A percentile compares a stretch with the other conserved stretches of the same genome.
phyloP scores from a whole-genome alignment of 2,797 vertebrate species.

The Coilia nasus region DNA sequence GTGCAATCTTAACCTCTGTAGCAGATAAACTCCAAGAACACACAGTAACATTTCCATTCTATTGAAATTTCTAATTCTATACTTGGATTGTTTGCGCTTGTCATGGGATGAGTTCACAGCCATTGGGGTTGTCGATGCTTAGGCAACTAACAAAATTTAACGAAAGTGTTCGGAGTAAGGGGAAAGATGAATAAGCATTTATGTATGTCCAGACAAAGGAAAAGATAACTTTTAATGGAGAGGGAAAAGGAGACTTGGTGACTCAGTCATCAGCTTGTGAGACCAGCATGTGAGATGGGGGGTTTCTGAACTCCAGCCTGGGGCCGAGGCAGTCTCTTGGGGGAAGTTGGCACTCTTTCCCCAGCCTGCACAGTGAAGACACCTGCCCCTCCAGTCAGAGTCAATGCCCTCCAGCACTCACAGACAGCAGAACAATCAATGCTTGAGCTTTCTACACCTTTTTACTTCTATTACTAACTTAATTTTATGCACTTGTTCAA shows the following conservation, averaged over 20 bases:
- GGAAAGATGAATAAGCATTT: constrained; percentile 16
- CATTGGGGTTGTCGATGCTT: neutral
- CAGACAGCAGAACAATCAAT: constrained; percentile 13
- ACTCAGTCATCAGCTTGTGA: neutral
- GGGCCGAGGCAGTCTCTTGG: neutral
- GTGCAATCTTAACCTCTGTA: constrained; percentile 66
- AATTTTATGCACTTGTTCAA: constrained; percentile 71
- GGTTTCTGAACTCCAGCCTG: neutral
- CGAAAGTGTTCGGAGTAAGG: neutral
- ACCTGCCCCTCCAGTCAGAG: constrained; percentile 16
- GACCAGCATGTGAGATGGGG: constrained; percentile 15
- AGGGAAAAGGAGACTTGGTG: neutral
- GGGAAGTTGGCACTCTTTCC: neutral
- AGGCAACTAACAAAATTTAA: neutral
- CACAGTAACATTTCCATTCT: constrained; percentile 3
- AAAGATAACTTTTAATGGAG: neutral
- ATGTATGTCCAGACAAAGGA: constrained; percentile 2
- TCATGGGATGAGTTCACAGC: neutral
- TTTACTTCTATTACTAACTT: constrained; percentile 52
- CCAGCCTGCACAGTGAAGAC: constrained; percentile 12
- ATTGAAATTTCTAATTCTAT: neutral
- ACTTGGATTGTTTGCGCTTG: constrained; percentile 9
- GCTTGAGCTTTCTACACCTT: constrained; percentile 37
- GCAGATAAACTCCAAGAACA: constrained; percentile 45
- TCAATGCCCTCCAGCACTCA: neutral